Conservation (phyloP, 30 jellyfish, hydroid and myxozoan species). For the Morbakka virulenta region DNA sequence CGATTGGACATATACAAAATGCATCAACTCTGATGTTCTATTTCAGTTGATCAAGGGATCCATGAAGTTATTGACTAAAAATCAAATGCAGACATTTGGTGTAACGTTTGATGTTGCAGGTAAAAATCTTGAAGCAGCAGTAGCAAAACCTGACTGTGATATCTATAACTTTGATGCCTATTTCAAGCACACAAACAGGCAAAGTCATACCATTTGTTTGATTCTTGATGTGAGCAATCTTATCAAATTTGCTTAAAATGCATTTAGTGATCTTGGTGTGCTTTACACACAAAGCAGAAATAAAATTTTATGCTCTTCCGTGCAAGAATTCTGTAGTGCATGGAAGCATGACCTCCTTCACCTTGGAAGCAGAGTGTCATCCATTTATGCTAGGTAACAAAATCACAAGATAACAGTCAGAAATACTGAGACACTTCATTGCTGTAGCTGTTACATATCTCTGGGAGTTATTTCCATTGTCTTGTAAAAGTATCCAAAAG, state of each 20-base stretch:
- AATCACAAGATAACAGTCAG: too few relatives aligned
- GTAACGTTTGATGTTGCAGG: conserved; percentile 20
- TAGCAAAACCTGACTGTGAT: conserved; percentile 11
- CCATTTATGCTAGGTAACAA: too few relatives aligned
- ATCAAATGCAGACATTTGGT: conserved; percentile 9
- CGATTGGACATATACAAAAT: conserved; percentile 28
- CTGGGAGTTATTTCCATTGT: too few relatives aligned
- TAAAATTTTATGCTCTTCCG: background rate
- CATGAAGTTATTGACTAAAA: conserved; percentile 14
- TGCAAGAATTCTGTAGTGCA: too few relatives aligned
- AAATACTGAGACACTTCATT: too few relatives aligned
- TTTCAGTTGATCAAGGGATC: conserved; percentile 1
- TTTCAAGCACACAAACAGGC: conserved; percentile 9
- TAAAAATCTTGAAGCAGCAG: conserved; percentile 19
- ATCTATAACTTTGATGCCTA: background rate
- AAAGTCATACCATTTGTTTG: background rate
- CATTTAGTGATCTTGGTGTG: conserved; percentile 7
- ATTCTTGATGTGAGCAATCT: conserved; percentile 15
- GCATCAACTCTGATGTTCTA: background rate
- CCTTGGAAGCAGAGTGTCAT: too few relatives aligned
- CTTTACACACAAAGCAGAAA: background rate
- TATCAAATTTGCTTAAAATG: conserved; percentile 25
- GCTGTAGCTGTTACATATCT: too few relatives aligned
- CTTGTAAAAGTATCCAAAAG: too few relatives aligned
- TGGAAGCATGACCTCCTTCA: too few relatives aligned